Conservation (phyloP, 2,797 vertebrate genomes). For the Avahi laniger region DNA sequence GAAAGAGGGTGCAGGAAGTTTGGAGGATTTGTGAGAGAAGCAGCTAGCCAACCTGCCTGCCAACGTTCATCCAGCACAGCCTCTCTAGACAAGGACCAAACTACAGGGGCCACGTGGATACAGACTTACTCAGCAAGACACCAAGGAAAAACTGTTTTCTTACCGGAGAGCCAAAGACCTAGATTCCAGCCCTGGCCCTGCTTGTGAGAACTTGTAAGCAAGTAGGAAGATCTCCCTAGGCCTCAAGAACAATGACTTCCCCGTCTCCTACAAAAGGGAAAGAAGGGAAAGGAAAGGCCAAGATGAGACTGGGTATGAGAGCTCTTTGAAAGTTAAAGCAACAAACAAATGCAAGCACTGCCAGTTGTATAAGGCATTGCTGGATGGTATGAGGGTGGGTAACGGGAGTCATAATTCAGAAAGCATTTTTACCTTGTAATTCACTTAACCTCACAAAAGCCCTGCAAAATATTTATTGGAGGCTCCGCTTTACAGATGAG, state of each 20-base stretch:
- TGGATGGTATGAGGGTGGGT: accelerated
- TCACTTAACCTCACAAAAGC: not conserved
- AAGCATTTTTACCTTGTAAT: not conserved
- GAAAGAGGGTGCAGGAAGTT: not conserved
- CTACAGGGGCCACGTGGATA: not conserved
- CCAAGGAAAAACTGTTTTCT: not conserved
- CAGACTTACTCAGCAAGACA: not conserved
- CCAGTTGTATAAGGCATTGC: accelerated
- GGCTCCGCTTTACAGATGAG: not conserved
- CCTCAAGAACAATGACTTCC: not conserved
- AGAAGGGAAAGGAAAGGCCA: not conserved
- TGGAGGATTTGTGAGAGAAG: not conserved
- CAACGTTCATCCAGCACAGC: not conserved
- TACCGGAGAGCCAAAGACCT: not conserved
- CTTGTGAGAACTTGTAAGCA: not conserved
- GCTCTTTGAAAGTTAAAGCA: not conserved
- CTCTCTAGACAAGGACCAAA: not conserved
- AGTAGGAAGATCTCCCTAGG: not conserved
- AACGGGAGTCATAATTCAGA: not conserved
- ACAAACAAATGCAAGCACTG: not conserved
- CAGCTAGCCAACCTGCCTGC: not conserved
- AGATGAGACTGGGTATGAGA: not conserved
- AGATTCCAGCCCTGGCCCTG: not conserved
- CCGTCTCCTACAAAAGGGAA: not conserved
- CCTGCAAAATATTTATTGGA: not conserved